Base-by-base conservation (phyloP, 35 echinoderm and acorn worm species). In the Acanthaster planci region DNA sequence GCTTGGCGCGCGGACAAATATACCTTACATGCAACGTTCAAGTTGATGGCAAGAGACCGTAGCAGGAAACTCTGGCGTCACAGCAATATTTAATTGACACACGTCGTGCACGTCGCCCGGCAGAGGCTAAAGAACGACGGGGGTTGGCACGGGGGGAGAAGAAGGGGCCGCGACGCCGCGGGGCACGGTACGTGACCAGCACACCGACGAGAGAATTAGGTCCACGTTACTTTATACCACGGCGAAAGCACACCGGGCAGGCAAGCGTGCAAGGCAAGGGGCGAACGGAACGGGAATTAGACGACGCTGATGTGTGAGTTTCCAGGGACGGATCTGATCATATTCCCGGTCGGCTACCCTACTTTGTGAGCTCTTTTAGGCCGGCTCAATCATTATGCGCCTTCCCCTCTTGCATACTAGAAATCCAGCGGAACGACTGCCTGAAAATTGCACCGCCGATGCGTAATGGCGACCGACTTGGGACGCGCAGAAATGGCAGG, bases 111-210 rank as follows among this genome's bases (percentile, higher is more conserved):
- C 18, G 30, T 26, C 64, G 29, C 26, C 26, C 29, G 23, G 64
- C 26, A 2, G 64, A 72, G 34, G 34, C 23, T 34, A 68, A 31
- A 68, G 34, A 72, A 72, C 64, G 23, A 72, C 29, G 23, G 64
- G 26, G 64, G 64, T 34, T 36, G 64, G 34, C 64, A 34, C 64
- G 64, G 34, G 34, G 34, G 64, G 30, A 72, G 34, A 72, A 72
- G 23, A 29, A 34, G 64, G 64, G 64, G 64, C 64, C 16, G 64
- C 34, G 34, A 21, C 64, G 64, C 64, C 64, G 14, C 26, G 34
- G 64, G 64, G 30, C 64, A 72, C 64, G 23, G 64, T 72, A 72
- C 64, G 64, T 72, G 64, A 72, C 64, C 34, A 26, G 64, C 64
- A 72, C 64, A 26, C 64, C 23, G 64, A 72, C 64, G 23, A 72